Percentiles rank a stretch among this genome's conserved stretches.
Conservation (phyloP, 2,888 invertebrate genomes). For the Lacanobia wlatinum region DNA sequence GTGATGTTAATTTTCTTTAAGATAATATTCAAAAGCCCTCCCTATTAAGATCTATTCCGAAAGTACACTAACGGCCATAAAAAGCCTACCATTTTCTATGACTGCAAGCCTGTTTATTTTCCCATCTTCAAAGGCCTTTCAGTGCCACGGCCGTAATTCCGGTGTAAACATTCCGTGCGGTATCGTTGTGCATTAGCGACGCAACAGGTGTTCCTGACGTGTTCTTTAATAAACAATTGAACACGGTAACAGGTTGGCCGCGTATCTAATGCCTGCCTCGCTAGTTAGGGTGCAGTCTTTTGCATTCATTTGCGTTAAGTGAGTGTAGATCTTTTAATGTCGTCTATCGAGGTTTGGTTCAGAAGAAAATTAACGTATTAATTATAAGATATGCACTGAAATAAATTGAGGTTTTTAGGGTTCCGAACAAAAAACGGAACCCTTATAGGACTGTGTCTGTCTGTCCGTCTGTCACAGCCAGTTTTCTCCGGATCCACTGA, state of each 20-base stretch:
- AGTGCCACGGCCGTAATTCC: slow-evolving; percentile 19
- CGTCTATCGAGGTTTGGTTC: not conserved
- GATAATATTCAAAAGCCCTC: not conserved
- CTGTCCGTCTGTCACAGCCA: too few species aligned
- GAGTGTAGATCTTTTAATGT: not conserved
- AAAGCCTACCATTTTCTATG: not conserved
- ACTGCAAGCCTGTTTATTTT: slow-evolving; percentile 18
- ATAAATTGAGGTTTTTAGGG: too few species aligned
- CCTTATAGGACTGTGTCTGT: too few species aligned
- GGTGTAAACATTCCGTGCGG: slow-evolving; percentile 41
- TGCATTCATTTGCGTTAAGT: slow-evolving; percentile 45
- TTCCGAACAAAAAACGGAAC: too few species aligned
- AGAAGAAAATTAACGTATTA: too few species aligned
- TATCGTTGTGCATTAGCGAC: slow-evolving; percentile 49
- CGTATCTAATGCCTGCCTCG: slow-evolving; percentile 37
- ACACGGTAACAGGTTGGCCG: slow-evolving; percentile 55
- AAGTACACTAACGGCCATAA: not conserved
- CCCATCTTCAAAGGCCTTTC: slow-evolving; percentile 16
- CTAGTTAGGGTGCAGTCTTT: slow-evolving; percentile 48
- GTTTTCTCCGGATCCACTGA: too few species aligned
- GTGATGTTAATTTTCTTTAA: not conserved
- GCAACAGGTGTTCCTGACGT: slow-evolving; percentile 61
- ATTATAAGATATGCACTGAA: too few species aligned
- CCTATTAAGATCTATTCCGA: not conserved
- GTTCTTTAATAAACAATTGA: slow-evolving; percentile 61